A percentile compares a stretch with the other conserved stretches of the same genome.
Evolutionary conservation across 1,140 invertebrate genomes (phyloP).

Genomic region (Heterodera carotae): DNA sequence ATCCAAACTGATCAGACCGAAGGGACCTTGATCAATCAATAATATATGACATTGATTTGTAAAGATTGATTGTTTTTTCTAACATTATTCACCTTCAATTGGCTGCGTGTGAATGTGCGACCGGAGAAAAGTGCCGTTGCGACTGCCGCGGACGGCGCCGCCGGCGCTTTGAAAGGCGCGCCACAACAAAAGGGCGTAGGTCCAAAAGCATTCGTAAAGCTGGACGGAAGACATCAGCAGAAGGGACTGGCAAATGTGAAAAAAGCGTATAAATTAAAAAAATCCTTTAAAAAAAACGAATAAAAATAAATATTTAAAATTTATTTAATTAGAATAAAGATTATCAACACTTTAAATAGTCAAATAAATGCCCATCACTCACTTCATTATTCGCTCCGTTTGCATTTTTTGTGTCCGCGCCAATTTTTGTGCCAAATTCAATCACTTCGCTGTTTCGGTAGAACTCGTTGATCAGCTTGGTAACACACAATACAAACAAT

Average conservation of each 20-base stretch:
- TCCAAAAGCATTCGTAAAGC: conserved; percentile 38
- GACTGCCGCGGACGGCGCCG: not conserved
- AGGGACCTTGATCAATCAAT: conserved; percentile 31
- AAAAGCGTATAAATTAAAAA: conserved; percentile 9
- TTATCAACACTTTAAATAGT: too few relatives aligned
- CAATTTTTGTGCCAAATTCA: conserved; percentile 34
- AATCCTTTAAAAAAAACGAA: too few relatives aligned
- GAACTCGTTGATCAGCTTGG: conserved; percentile 45
- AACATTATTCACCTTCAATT: conserved; percentile 5
- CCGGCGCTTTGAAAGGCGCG: conserved; percentile 10
- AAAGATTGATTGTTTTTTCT: not conserved
- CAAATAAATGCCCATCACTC: not conserved
- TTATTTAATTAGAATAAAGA: too few relatives aligned
- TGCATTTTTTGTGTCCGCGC: not conserved
- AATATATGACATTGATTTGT: not conserved
- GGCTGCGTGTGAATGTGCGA: conserved; percentile 18
- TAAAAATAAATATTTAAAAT: too few relatives aligned
- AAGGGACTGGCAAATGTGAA: conserved; percentile 1
- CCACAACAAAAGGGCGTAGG: conserved; percentile 24
- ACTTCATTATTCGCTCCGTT: conserved; percentile 3
- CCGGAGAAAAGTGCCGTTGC: conserved; percentile 25
- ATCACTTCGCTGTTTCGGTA: conserved; percentile 27
- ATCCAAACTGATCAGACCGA: conserved; percentile 44
- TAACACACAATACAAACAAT: not conserved
- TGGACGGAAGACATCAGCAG: conserved; percentile 12